phyloP scores from a whole-genome alignment of 2,888 invertebrate species.

The Pollenia griseotomentosa region DNA sequence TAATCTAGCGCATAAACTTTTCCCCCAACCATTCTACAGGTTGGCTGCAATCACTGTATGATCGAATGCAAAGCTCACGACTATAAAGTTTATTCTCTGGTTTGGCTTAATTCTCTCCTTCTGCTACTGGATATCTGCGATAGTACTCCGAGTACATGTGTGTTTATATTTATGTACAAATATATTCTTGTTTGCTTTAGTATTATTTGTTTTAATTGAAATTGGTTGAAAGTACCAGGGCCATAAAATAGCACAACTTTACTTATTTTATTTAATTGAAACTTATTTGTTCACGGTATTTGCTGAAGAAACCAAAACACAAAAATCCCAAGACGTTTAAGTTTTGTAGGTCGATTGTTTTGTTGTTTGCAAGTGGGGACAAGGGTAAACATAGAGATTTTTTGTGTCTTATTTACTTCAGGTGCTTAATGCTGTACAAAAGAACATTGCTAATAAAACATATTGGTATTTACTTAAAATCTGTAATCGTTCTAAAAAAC shows the following conservation, averaged over 20 bases:
- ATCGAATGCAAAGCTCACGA: too few species aligned
- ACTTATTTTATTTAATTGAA: conserved; percentile 71
- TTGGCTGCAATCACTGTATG: too few species aligned
- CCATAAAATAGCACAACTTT: conserved; percentile 65
- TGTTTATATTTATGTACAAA: neutral
- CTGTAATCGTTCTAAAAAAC: too few species aligned
- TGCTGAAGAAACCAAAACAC: conserved; percentile 13
- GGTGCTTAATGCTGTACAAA: neutral
- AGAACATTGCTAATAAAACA: neutral
- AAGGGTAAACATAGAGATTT: neutral
- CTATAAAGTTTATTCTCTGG: neutral
- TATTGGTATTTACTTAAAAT: neutral
- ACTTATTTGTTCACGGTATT: conserved; percentile 46
- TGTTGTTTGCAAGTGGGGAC: neutral
- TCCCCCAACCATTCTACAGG: too few species aligned
- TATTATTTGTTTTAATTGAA: conserved; percentile 51
- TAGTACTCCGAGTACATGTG: neutral
- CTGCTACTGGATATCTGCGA: neutral
- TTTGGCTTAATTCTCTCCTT: neutral
- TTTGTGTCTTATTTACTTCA: neutral
- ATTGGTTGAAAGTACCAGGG: conserved; percentile 38
- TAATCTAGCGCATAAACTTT: too few species aligned
- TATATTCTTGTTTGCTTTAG: conserved; percentile 15
- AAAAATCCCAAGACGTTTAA: conserved; percentile 29
- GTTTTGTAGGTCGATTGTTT: neutral